Evolutionary conservation across 2,113 vertebrate genomes (phyloP).

Genomic region (Danionella cerebrum): DNA sequence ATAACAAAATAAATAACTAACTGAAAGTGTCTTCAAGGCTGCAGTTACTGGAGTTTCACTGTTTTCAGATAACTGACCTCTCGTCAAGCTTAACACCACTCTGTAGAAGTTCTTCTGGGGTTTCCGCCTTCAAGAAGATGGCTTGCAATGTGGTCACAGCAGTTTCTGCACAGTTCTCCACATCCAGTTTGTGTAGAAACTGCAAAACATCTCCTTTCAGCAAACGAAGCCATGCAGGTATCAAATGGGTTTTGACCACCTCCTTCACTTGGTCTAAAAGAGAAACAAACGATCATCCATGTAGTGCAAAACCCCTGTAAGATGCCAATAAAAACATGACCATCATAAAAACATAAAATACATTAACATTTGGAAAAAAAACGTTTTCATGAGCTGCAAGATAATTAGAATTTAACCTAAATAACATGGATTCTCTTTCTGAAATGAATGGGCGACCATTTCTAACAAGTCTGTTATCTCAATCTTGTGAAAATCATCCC

Average conservation of each 20-base stretch:
- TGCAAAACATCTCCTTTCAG: conserved; percentile 75
- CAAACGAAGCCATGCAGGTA: conserved; percentile 78
- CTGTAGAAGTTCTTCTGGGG: conserved; percentile 62
- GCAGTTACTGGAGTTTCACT: neutral
- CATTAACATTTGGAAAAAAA: too few species aligned
- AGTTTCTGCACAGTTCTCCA: conserved; percentile 84
- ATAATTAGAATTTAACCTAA: too few species aligned
- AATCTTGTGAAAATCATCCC: too few species aligned
- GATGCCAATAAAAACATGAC: too few species aligned
- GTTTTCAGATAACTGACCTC: conserved; percentile 59
- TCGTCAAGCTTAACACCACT: conserved; percentile 61
- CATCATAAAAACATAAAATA: too few species aligned
- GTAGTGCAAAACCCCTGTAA: neutral
- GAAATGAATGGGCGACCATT: too few species aligned
- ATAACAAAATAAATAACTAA: too few species aligned
- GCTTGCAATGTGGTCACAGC: conserved; percentile 69
- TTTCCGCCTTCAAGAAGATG: conserved; percentile 64
- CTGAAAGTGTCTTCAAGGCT: neutral
- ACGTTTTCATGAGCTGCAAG: too few species aligned
- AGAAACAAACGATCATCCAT: neutral
- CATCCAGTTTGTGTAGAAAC: conserved; percentile 84
- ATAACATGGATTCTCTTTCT: too few species aligned
- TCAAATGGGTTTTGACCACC: conserved; percentile 68
- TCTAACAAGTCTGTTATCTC: too few species aligned
- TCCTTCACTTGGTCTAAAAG: conserved; percentile 76